These are phyloP conservation scores for Pachliopta kotzebuea DNA, from an alignment of 2,888 invertebrate genomes.

Conservation along the genomic window DNA sequence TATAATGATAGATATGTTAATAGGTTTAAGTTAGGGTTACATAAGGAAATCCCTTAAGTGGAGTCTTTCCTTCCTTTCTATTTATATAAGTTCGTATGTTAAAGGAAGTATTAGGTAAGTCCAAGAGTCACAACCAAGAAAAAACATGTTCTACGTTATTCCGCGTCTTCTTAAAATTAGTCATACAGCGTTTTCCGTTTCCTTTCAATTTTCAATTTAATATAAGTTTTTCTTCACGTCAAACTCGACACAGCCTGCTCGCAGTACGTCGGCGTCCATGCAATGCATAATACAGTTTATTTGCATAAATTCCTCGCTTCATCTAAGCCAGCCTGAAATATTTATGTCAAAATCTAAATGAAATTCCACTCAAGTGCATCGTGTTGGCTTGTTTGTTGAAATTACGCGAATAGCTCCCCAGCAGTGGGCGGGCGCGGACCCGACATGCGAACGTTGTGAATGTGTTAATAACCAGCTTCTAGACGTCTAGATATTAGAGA, in stretches of 20 bases:
- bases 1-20: too few relatives aligned
- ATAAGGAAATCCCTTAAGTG: too few relatives aligned
- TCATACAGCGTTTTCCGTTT: too few relatives aligned
- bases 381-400: conserved; percentile 20
- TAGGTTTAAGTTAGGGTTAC: too few relatives aligned
- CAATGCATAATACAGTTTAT: conserved; percentile 8
- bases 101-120: too few relatives aligned
- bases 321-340: conserved; percentile 10
- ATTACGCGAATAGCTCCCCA: conserved; percentile 18
- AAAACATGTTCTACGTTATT: too few relatives aligned
- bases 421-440: not conserved
- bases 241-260: too few relatives aligned
- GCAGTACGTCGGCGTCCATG: not conserved
- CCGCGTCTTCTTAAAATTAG: too few relatives aligned
- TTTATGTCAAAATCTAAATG: conserved; percentile 25
- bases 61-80: too few relatives aligned
- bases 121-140: not conserved
- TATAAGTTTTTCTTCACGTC: too few relatives aligned
- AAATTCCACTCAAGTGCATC: conserved; percentile 27
- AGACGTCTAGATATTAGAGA: not conserved
- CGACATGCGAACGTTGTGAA: conserved; percentile 1
- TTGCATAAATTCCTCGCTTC: conserved; percentile 17
- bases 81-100: too few relatives aligned
- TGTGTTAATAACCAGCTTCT: conserved; percentile 10
- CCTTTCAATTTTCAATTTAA: too few relatives aligned